Percentiles rank a stretch among this genome's conserved stretches.
phyloP scores from a whole-genome alignment of 2,797 vertebrate species.

The Telmatherina bonti region DNA sequence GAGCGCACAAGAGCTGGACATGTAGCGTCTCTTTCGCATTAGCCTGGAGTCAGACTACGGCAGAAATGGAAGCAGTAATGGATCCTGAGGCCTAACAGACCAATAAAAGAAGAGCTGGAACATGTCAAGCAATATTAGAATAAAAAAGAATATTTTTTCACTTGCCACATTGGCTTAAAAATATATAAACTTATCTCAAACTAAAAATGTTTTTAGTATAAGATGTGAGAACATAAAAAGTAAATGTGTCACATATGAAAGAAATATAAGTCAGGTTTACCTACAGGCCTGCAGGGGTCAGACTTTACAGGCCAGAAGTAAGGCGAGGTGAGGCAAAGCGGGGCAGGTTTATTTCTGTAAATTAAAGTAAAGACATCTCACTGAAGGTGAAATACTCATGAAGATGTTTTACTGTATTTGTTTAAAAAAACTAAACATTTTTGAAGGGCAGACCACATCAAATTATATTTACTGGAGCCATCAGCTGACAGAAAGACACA shows the following conservation, averaged over 20 bases:
- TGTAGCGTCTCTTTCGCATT: conserved; percentile 22
- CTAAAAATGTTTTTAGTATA: background rate
- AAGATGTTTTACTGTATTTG: background rate
- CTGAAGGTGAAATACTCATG: background rate
- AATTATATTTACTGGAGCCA: background rate
- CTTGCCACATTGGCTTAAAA: too few species aligned
- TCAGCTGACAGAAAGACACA: conserved; percentile 1
- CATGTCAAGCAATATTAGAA: conserved; percentile 30
- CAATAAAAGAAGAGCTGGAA: conserved; percentile 45
- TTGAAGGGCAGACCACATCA: background rate
- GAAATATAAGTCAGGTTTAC: background rate
- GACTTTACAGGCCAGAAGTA: background rate
- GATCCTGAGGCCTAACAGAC: conserved; percentile 43
- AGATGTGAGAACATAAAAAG: background rate
- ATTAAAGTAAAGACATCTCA: background rate
- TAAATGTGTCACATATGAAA: background rate
- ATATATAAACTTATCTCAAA: too few species aligned
- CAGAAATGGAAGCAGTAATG: conserved; percentile 24
- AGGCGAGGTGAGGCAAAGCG: too few species aligned
- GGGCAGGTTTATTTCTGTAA: too few species aligned
- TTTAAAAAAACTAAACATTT: background rate
- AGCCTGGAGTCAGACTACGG: conserved; percentile 40
- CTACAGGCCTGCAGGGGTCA: background rate
- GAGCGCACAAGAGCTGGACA: conserved; percentile 15
- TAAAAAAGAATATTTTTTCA: background rate